phyloP scores from a whole-genome alignment of 1,140 invertebrate genomes.

The Leptopilina boulardi region DNA sequence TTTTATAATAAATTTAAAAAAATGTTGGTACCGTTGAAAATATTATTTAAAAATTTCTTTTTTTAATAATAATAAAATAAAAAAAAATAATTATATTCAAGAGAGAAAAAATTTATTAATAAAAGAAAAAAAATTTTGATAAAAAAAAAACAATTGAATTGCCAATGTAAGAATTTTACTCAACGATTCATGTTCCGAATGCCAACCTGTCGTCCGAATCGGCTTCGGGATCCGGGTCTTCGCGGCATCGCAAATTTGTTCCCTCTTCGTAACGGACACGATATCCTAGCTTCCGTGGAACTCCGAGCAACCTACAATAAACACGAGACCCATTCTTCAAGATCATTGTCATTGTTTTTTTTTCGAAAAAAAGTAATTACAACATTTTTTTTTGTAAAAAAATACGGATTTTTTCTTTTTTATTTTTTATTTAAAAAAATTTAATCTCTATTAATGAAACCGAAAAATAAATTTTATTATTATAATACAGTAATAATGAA shows the following conservation, averaged over 20 bases:
- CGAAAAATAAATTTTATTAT: too few relatives aligned
- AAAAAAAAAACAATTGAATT: neutral
- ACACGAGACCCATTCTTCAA: slow-evolving; percentile 66
- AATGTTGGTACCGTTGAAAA: too few relatives aligned
- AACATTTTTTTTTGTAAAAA: too few relatives aligned
- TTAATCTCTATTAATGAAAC: too few relatives aligned
- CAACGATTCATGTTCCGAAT: slow-evolving; percentile 41
- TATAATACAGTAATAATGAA: too few relatives aligned
- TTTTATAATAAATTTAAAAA: too few relatives aligned
- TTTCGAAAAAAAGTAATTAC: neutral
- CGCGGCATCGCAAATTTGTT: slow-evolving; percentile 74
- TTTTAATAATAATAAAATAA: neutral
- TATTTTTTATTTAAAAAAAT: too few relatives aligned
- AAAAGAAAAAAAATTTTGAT: neutral
- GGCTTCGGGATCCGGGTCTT: slow-evolving; percentile 67
- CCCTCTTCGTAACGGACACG: slow-evolving; percentile 73
- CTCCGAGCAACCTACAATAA: slow-evolving; percentile 75
- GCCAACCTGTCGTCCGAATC: slow-evolving; percentile 70
- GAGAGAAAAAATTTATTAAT: neutral
- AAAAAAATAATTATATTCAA: neutral
- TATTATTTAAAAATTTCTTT: too few relatives aligned
- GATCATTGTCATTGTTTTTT: neutral
- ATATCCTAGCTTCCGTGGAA: slow-evolving; percentile 72
- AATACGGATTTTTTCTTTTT: too few relatives aligned
- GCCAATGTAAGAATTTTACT: slow-evolving; percentile 25